phyloP scores from a whole-genome alignment of 2,113 vertebrate genomes.

The Vidua chalybeata region DNA sequence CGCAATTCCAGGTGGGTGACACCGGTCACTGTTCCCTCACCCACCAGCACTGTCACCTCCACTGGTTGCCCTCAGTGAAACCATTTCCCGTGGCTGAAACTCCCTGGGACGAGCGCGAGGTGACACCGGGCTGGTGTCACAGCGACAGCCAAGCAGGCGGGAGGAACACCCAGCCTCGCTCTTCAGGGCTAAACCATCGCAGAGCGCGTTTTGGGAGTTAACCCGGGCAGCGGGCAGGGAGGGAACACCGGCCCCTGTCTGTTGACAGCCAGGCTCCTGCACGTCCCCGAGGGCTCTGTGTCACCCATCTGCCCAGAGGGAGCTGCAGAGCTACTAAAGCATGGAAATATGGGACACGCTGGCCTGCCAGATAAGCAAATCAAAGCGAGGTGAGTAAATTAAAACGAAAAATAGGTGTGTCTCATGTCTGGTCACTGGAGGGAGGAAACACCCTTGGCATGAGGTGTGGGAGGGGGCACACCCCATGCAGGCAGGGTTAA shows the following conservation, averaged over 20 bases:
- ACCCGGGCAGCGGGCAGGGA: not conserved
- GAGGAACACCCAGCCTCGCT: not conserved
- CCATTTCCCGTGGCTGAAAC: not conserved
- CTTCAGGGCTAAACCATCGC: not conserved
- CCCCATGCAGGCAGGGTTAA: not conserved
- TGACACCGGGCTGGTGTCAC: not conserved
- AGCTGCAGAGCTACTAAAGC: not conserved
- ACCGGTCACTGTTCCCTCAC: accelerated
- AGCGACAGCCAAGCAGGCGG: accelerated
- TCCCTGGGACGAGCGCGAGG: not conserved
- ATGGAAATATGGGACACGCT: not conserved
- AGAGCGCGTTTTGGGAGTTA: accelerated
- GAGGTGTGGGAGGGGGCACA: not conserved
- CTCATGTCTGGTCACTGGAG: not conserved
- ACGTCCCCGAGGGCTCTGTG: not conserved
- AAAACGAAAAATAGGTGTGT: constrained; percentile 1
- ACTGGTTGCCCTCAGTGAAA: not conserved
- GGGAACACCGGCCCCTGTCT: not conserved
- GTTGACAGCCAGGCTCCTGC: not conserved
- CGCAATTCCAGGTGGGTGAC: not conserved
- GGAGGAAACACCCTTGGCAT: not conserved
- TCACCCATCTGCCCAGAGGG: not conserved
- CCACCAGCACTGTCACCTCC: not conserved
- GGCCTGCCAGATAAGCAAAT: constrained; percentile 35
- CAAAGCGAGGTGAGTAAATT: not conserved